phyloP scores from a whole-genome alignment of 2,113 vertebrate genomes.

The Astatoreochromis straeleni region DNA sequence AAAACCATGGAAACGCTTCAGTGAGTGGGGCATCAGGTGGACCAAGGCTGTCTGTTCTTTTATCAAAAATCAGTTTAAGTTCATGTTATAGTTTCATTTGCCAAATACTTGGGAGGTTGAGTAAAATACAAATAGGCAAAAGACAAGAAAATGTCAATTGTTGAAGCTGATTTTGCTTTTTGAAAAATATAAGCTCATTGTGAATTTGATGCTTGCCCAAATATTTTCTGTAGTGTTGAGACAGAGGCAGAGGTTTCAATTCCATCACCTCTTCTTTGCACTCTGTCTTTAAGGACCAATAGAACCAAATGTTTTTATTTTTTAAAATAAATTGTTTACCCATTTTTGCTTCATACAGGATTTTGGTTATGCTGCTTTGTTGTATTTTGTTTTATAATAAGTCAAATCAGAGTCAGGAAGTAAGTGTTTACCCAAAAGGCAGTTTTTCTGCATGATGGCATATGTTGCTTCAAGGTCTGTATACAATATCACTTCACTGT shows the following conservation, averaged over 20 bases:
- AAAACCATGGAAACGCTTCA: slow-evolving; percentile 17
- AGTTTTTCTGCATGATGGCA: background rate
- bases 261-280: background rate
- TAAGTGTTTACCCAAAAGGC: background rate
- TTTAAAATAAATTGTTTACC: background rate
- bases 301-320: background rate
- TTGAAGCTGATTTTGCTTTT: background rate
- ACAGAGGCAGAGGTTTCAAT: background rate
- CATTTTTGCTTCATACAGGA: background rate
- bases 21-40: background rate
- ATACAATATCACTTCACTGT: background rate
- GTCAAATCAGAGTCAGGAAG: background rate
- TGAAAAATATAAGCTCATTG: background rate
- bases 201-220: background rate
- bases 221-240: background rate
- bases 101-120: background rate
- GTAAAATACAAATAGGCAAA: background rate
- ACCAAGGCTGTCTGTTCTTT: background rate
- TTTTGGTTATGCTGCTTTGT: background rate
- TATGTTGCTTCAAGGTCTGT: background rate
- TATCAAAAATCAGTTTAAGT: background rate
- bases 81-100: background rate
- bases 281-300: background rate
- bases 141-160: background rate
- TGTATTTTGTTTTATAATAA: background rate